A percentile compares a stretch with the other conserved stretches of the same genome.
These are phyloP conservation scores for Hylaeus volcanicus DNA, from an alignment of 1,140 invertebrate species.

Conservation along the genomic window DNA sequence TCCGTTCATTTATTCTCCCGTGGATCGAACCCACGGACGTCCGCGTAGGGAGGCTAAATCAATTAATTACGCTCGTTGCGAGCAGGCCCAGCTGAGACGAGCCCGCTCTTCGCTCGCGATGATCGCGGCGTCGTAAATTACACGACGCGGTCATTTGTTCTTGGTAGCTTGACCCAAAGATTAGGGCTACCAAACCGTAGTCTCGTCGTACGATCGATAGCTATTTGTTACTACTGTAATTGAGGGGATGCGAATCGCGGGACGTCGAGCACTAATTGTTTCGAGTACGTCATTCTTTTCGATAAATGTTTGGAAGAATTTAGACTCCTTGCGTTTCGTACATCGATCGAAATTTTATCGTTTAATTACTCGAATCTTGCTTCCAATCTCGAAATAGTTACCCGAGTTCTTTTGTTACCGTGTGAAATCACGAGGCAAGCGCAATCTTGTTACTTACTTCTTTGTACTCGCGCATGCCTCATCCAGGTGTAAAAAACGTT, in stretches of 20 bases:
- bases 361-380: too few species aligned
- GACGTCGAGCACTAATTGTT: too few species aligned
- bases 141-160: slow-evolving; percentile 50
- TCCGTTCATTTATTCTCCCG: slow-evolving; percentile 41
- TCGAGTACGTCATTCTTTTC: too few species aligned
- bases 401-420: too few species aligned
- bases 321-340: too few species aligned
- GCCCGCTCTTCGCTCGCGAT: slow-evolving; percentile 29
- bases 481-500: slow-evolving; percentile 4
- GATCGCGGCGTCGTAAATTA: slow-evolving; percentile 65
- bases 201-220: slow-evolving; percentile 37
- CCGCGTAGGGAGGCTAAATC: slow-evolving; percentile 41
- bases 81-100: slow-evolving; percentile 12
- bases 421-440: too few species aligned
- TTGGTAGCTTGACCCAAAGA: slow-evolving; percentile 37
- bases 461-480: slow-evolving; percentile 45
- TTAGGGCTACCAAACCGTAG: too few species aligned
- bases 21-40: slow-evolving; percentile 33
- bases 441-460: too few species aligned
- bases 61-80: slow-evolving; percentile 59
- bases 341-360: too few species aligned
- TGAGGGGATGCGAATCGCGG: too few species aligned
- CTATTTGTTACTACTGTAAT: slow-evolving; percentile 51
- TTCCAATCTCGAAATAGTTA: too few species aligned
- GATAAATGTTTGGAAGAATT: too few species aligned